Evolutionary conservation across 2,797 vertebrate species (phyloP).

Genomic region (Eptatretus atami): DNA sequence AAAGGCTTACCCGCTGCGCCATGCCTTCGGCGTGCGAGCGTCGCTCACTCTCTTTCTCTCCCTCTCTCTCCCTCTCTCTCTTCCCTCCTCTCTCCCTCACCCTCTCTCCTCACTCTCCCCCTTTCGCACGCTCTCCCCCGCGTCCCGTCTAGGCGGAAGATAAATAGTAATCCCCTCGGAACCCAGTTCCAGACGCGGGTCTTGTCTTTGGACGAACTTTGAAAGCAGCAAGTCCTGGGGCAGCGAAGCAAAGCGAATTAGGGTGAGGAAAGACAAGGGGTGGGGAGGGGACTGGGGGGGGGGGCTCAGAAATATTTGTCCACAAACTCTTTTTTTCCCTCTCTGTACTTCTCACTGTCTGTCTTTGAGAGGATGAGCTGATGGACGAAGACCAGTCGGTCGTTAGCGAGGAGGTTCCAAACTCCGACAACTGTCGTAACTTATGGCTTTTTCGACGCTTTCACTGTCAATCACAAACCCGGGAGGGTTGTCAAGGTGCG

Average conservation of each 20-base stretch:
- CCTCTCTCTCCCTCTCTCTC: neutral
- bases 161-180: too few relatives aligned
- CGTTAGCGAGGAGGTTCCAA: slow-evolving; percentile 96
- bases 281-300: slow-evolving; percentile 14
- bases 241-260: too few relatives aligned
- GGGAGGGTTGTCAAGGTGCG: slow-evolving; percentile 99
- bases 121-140: neutral
- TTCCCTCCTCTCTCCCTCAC: neutral
- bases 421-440: slow-evolving; percentile 65
- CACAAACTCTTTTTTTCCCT: slow-evolving; percentile 18
- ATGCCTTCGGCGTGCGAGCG: slow-evolving; percentile 3
- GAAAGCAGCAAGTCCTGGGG: too few relatives aligned
- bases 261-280: slow-evolving; percentile 16
- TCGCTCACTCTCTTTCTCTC: neutral
- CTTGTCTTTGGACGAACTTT: too few relatives aligned
- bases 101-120: neutral
- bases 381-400: slow-evolving; percentile 78
- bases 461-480: slow-evolving; percentile 99
- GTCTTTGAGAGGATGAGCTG: slow-evolving; percentile 36
- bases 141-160: neutral
- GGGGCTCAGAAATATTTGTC: slow-evolving; percentile 11
- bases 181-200: too few relatives aligned
- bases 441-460: slow-evolving; percentile 99
- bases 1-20: neutral
- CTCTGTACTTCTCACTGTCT: slow-evolving; percentile 21